Evolutionary conservation across 1,140 invertebrate genomes (phyloP).

Genomic region (Wiebesia pumilae): DNA sequence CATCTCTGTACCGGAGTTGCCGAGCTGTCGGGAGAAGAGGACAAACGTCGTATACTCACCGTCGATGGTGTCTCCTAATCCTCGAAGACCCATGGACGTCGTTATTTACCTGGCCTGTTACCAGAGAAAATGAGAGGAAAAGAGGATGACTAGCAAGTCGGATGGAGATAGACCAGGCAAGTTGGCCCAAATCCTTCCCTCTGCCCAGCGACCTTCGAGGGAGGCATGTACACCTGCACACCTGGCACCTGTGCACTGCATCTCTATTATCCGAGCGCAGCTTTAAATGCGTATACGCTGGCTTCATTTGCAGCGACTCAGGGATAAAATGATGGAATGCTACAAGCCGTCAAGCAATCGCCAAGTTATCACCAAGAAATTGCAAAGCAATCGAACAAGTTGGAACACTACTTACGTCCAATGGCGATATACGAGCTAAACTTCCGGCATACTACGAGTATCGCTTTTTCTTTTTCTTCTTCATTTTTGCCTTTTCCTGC

Average conservation of each 20-base stretch:
- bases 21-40: not conserved
- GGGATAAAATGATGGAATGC: not conserved
- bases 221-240: conserved; percentile 34
- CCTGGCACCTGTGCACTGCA: conserved; percentile 35
- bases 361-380: too few relatives aligned
- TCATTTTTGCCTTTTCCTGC: not conserved
- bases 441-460: not conserved
- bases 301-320: not conserved
- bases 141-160: not conserved
- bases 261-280: not conserved
- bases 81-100: not conserved
- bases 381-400: too few relatives aligned
- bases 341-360: not conserved
- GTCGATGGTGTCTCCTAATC: conserved; percentile 19
- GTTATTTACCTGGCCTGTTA: conserved; percentile 45
- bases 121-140: not conserved
- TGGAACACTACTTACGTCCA: too few relatives aligned
- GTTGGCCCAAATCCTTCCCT: conserved; percentile 20
- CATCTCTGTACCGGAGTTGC: not conserved
- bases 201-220: conserved; percentile 16
- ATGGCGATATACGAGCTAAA: too few relatives aligned
- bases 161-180: not conserved
- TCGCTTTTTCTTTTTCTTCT: not conserved
- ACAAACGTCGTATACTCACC: conserved; percentile 33
- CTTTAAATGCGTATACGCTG: not conserved